Conservation (phyloP, 2,113 vertebrate genomes). For the Xiphias gladius region DNA sequence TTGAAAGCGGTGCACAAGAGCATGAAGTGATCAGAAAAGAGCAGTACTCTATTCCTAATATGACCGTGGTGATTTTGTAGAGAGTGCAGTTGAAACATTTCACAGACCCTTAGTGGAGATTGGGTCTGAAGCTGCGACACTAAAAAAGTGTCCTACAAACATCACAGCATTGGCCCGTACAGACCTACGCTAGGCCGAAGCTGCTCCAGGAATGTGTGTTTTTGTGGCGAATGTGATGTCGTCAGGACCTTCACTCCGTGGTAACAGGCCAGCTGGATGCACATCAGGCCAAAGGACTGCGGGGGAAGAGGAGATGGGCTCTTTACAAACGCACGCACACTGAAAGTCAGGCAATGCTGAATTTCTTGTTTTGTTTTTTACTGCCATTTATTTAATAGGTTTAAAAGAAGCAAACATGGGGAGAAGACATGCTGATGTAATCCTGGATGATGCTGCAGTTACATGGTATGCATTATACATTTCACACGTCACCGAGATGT, state of each 20-base stretch:
- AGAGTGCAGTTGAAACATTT: background rate
- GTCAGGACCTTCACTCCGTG: slow-evolving; percentile 93
- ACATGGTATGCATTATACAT: background rate
- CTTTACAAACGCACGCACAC: background rate
- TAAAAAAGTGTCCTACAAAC: background rate
- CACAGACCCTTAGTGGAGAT: background rate
- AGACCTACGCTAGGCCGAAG: slow-evolving; percentile 87
- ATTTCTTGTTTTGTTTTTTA: background rate
- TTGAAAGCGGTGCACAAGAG: background rate
- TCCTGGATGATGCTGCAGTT: no score
- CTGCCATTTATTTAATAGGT: background rate
- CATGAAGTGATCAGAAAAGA: background rate
- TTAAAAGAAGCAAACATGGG: background rate
- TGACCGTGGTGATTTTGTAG: background rate
- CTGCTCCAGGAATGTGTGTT: slow-evolving; percentile 91
- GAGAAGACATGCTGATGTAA: background rate
- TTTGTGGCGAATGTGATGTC: slow-evolving; percentile 87
- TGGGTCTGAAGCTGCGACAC: background rate
- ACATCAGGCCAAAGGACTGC: slow-evolving; percentile 91
- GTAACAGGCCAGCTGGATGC: slow-evolving; percentile 93
- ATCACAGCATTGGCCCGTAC: background rate
- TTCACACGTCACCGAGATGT: background rate
- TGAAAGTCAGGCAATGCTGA: background rate
- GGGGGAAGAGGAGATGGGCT: background rate
- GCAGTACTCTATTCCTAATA: accelerated